Evolutionary conservation across 2,888 invertebrate genomes (phyloP).

Genomic region (Ornithoptera alexandrae): DNA sequence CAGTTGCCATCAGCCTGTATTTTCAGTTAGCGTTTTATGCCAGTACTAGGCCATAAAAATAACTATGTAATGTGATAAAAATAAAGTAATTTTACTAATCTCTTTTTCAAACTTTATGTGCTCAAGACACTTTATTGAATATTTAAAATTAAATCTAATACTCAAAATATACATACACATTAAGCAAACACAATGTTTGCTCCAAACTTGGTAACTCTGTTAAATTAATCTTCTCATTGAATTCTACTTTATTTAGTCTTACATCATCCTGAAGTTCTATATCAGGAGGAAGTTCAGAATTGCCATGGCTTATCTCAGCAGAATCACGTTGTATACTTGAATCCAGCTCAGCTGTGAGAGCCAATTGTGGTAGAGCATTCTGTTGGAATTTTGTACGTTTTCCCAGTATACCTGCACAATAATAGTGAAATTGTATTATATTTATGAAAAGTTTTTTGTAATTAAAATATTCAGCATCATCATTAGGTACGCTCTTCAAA

Average conservation of each 20-base stretch:
- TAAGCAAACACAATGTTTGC: slow-evolving; percentile 88
- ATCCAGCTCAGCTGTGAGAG: slow-evolving; percentile 82
- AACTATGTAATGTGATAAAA: too few species aligned
- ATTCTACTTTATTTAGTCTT: slow-evolving; percentile 88
- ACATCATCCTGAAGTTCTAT: slow-evolving; percentile 92
- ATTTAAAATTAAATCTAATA: too few species aligned
- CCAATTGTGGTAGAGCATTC: slow-evolving; percentile 89
- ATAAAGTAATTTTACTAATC: too few species aligned
- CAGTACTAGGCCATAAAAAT: too few species aligned
- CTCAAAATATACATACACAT: slow-evolving; percentile 80
- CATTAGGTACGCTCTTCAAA: too few species aligned
- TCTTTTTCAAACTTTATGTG: too few species aligned
- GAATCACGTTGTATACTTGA: slow-evolving; percentile 63
- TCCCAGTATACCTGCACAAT: slow-evolving; percentile 85
- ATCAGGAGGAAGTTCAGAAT: slow-evolving; percentile 80
- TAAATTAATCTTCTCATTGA: slow-evolving; percentile 75
- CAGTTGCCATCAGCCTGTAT: too few species aligned
- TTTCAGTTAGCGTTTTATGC: too few species aligned
- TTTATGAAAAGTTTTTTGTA: too few species aligned
- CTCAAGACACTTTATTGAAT: too few species aligned
- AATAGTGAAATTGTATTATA: too few species aligned
- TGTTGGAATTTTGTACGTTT: slow-evolving; percentile 94
- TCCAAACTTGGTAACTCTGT: slow-evolving; percentile 84
- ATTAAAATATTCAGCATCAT: too few species aligned
- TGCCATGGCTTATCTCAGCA: slow-evolving; percentile 72